These are phyloP conservation scores for Drosophila yooni DNA, from an alignment of 2,888 invertebrate genomes.

Conservation along the genomic window DNA sequence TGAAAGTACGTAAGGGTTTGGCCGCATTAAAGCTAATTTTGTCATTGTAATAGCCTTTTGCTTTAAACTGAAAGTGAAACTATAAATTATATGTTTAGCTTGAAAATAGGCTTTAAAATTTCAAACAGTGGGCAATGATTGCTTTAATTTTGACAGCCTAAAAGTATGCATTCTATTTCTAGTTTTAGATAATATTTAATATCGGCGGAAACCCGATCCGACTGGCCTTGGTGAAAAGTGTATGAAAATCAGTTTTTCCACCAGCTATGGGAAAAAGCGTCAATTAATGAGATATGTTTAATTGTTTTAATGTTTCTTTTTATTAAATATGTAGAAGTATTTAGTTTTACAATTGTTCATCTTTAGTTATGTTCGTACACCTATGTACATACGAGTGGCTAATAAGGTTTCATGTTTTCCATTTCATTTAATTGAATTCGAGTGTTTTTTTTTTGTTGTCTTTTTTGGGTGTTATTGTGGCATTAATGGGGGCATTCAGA, in stretches of 20 bases:
- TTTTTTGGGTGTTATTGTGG: constrained; percentile 51
- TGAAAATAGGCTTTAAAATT: not conserved
- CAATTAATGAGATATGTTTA: not conserved
- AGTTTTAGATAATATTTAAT: not conserved
- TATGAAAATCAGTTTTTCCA: not conserved
- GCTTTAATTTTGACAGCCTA: not conserved
- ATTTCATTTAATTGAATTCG: constrained; percentile 64
- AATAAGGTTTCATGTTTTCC: constrained; percentile 52
- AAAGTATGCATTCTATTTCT: not conserved
- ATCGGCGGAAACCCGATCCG: not conserved
- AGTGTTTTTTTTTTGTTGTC: constrained; percentile 29
- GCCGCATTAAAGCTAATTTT: not conserved
- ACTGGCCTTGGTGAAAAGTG: not conserved
- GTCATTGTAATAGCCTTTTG: fast-evolving
- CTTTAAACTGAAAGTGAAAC: too few relatives aligned
- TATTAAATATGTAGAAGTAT: constrained; percentile 80
- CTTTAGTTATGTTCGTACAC: constrained; percentile 73
- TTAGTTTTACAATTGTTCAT: constrained; percentile 76
- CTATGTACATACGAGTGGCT: constrained; percentile 74
- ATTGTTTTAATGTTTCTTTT: constrained; percentile 67
- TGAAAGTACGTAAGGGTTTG: not conserved
- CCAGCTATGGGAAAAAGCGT: not conserved
- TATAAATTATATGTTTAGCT: not conserved
- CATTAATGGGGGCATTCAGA: constrained; percentile 54
- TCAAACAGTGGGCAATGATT: not conserved